Base-by-base conservation (phyloP, 2,113 vertebrate species). In the Cnemophilus loriae region DNA sequence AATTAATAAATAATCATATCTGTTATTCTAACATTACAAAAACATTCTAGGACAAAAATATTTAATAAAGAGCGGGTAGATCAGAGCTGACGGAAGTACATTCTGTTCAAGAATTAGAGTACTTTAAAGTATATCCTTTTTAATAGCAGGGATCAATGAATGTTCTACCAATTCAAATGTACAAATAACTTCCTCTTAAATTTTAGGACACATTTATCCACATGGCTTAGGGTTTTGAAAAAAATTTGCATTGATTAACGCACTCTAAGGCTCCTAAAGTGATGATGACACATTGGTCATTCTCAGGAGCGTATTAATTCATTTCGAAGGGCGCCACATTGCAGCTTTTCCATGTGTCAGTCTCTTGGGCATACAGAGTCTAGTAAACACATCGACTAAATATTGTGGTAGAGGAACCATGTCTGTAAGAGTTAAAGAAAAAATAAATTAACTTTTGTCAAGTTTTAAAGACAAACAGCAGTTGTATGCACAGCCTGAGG, bases 261-360 rank as follows among this genome's bases (percentile, higher is more conserved):
- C 6, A 5, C 5, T 70, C 21, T 41, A 26, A 68, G 37, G 7
- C 11, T 90, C 3, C 27, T 39, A 12, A 64, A 49, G 9, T 44
- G 53, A 17, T 21, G 30, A 26, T 33, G 16, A 64, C 22, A n/a
- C n/a, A 26, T 5, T 52, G 33, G 19, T 32, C 74, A 63, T 22
- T 69, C 52, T 56, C 57, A 61, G 46, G 24, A 30, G 30, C 7
- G 8, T 18, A 33, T 35, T 11, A 7, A 35, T 41, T 49, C 0
- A 1, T 42, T 63, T 33, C 7, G 2, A 13, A 16, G 11, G 18
- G 39, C 16, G 19, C 14, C 2, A 5, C 27, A 22, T 6, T 22
- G 13, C 14, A 70, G 16, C 7, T 23, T 84, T 84, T 70, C 50
- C 20, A 35, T 13, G 41, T 44, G 21, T 30, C 18, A 37, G 28